Conservation (phyloP, 30 jellyfish, hydroid and myxozoan genomes). For the Rhopilema esculentum region DNA sequence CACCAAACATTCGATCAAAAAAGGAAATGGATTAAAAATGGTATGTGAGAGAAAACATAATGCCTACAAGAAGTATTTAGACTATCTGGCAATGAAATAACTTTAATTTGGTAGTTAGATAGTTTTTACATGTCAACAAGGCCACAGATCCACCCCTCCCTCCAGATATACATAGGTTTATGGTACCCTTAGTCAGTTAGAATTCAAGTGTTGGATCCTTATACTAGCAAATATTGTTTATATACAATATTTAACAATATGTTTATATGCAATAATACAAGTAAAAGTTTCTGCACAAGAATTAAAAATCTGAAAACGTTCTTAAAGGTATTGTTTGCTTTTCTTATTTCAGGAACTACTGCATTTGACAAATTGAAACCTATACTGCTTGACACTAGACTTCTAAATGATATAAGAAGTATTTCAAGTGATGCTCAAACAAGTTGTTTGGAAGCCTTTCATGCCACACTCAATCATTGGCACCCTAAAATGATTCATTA, state of each 20-base stretch:
- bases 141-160: not conserved
- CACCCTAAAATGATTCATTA: conserved; percentile 44
- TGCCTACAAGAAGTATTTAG: not conserved
- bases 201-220: not conserved
- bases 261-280: not conserved
- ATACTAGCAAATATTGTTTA: not conserved
- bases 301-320: not conserved
- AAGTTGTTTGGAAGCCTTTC: conserved; percentile 40
- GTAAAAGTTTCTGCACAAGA: not conserved
- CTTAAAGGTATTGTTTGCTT: not conserved
- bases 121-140: not conserved
- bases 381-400: conserved; percentile 6
- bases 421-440: conserved; percentile 56
- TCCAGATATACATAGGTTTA: not conserved
- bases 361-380: conserved; percentile 15
- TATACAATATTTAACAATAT: not conserved
- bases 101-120: not conserved
- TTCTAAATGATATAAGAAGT: conserved; percentile 16
- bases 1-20: not conserved
- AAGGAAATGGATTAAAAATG: not conserved
- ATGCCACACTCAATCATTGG: conserved; percentile 54
- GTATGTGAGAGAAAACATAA: not conserved
- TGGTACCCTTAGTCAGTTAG: not conserved
- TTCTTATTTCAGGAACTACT: conserved; percentile 21
- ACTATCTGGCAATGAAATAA: not conserved